Percentiles rank a stretch among this genome's conserved stretches.
Evolutionary conservation across 2,888 invertebrate genomes (phyloP).

Genomic region (Scaptomyza cyrtandrae): DNA sequence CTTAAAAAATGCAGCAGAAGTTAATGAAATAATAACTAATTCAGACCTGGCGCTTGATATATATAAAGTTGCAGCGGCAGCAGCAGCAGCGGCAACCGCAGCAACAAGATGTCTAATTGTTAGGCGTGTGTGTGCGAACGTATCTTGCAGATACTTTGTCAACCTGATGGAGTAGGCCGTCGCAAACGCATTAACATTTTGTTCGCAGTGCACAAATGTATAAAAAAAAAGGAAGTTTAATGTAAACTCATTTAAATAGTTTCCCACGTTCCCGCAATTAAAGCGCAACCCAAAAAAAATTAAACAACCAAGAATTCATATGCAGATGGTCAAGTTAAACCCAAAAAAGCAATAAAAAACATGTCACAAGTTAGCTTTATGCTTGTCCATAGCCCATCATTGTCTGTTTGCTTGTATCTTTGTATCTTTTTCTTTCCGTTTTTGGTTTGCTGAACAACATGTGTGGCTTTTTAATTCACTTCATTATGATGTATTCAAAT

Average conservation of each 20-base stretch:
- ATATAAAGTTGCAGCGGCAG: conserved; percentile 48
- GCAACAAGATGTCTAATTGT: conserved; percentile 66
- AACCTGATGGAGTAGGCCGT: conserved; percentile 30
- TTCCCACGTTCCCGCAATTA: conserved; percentile 78
- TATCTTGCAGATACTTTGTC: conserved; percentile 51
- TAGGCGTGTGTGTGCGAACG: conserved; percentile 65
- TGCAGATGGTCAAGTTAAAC: conserved; percentile 28
- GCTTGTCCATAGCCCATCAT: conserved; percentile 45
- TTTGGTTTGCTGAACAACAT: conserved; percentile 62
- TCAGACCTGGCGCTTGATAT: conserved; percentile 36
- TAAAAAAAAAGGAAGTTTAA: conserved; percentile 48
- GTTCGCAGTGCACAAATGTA: conserved; percentile 20
- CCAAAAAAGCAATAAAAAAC: conserved; percentile 1
- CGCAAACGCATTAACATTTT: conserved; percentile 41
- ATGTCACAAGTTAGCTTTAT: conserved; percentile 54
- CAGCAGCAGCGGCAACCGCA: conserved; percentile 49
- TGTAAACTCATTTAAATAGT: conserved; percentile 68
- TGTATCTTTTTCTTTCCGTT: conserved; percentile 22
- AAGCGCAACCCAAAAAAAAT: conserved; percentile 48
- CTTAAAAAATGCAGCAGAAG: conserved; percentile 15
- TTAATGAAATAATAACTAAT: conserved; percentile 15
- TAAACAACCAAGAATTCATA: conserved; percentile 33
- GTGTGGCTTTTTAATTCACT: conserved; percentile 79
- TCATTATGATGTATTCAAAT: conserved; percentile 59
- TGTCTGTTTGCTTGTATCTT: conserved; percentile 46